Base-by-base conservation (phyloP, 2,113 vertebrate genomes). In the Chaetops frenatus region DNA sequence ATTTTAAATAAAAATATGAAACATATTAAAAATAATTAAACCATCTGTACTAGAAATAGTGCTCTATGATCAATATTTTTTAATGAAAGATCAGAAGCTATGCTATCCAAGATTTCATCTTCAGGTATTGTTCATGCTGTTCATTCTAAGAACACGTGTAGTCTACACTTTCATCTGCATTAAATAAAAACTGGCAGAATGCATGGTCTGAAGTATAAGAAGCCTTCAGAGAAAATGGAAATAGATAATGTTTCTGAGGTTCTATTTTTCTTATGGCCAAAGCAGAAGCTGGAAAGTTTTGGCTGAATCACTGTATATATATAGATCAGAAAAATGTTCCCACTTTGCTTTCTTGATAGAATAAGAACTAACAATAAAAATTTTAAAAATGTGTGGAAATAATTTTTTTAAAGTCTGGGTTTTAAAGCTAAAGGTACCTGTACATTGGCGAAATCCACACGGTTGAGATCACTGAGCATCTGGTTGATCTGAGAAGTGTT, bases 401-500 rank as follows among this genome's bases (percentile, higher is more conserved):
- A 54, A 7, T 44, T 42, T 71, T 88, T 29, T 62, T 22, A 9
- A 74, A 85, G 53, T 65, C 77, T 33, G 3, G 5, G 57, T 50
- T 92, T 69, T 50, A 79, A 94, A 81, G 28, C 21, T 60, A 60
- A 22, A 17, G 50, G 96, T 97, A 99, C 99, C 99, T 99, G 99
- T 95, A 99, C 99, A 84, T 99, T 99, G 88, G 99, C 99, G 80
- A 99, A 99, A 98, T 99, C 99, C 13, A 99, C 99, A 47, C 99
- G 98, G 98, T 99, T 99, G 97, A 99, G 99, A 98, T 99, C 99
- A 35, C 98, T 99, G 91, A 99, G 99, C 99, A 99, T 99, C 99
- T 99, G 99, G 98, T 99, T 99, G 97, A 99, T 99, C 97, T 99
- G 99, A 79, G 99, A 99, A 85, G 99, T 99, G 97, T 99, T 99